Evolutionary conservation across 2,888 invertebrate species (phyloP).

Genomic region (Agrochola lychnidis): DNA sequence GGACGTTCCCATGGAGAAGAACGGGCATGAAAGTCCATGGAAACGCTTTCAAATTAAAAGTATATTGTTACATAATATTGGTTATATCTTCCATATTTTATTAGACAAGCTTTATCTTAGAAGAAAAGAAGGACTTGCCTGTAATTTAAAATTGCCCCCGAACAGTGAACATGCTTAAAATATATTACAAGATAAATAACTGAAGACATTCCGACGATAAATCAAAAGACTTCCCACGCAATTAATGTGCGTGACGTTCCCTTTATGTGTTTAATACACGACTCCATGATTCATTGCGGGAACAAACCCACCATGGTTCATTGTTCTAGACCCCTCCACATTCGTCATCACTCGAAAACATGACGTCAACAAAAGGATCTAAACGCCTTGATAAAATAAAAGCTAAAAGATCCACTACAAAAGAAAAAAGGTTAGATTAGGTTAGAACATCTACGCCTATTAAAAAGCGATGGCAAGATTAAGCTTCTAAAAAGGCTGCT

Average conservation of each 20-base stretch:
- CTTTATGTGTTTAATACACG: not conserved
- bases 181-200: not conserved
- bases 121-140: not conserved
- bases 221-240: constrained; percentile 16
- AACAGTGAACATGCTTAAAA: not conserved
- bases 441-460: not conserved
- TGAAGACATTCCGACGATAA: not conserved
- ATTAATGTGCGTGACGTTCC: constrained; percentile 16
- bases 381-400: not conserved
- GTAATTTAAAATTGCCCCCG: not conserved
- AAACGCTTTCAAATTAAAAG: not conserved
- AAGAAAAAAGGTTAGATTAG: not conserved
- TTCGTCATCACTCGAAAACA: not conserved
- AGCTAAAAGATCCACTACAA: not conserved
- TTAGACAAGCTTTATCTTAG: not conserved
- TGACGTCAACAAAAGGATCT: not conserved
- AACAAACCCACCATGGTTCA: not conserved
- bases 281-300: constrained; percentile 6
- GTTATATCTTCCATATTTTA: not conserved
- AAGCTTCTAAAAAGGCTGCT: constrained; percentile 17
- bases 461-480: constrained; percentile 7
- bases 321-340: not conserved
- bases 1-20: not conserved
- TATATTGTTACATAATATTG: not conserved
- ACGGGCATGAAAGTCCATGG: no score